phyloP scores from a whole-genome alignment of 2,888 invertebrate genomes.

The Rhingia campestris region DNA sequence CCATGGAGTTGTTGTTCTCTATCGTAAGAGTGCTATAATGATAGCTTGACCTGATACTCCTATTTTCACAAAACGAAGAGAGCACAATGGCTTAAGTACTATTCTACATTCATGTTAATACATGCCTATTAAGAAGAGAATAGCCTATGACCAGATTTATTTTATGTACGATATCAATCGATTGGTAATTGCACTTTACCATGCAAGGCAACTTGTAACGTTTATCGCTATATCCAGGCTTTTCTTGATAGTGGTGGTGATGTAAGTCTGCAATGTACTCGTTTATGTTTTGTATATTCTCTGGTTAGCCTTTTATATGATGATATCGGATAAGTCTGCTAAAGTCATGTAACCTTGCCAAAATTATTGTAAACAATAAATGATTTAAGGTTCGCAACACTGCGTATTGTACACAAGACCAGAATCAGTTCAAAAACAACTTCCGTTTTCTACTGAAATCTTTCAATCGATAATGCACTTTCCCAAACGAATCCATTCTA shows the following conservation, averaged over 20 bases:
- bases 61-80: neutral
- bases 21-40: neutral
- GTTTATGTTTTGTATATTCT: too few relatives aligned
- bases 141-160: conserved; percentile 10
- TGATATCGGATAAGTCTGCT: too few relatives aligned
- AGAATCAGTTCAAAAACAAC: conserved; percentile 2
- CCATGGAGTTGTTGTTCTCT: neutral
- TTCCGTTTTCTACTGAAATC: neutral
- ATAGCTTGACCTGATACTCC: conserved; percentile 2
- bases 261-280: too few relatives aligned
- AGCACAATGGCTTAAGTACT: neutral
- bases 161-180: conserved; percentile 10
- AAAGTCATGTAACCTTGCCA: neutral
- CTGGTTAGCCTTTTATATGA: too few relatives aligned
- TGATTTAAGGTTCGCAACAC: neutral
- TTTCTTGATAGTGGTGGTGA: too few relatives aligned
- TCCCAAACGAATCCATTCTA: neutral
- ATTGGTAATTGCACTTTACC: conserved; percentile 9
- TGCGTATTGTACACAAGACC: neutral
- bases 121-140: conserved; percentile 21
- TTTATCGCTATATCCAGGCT: neutral
- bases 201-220: neutral
- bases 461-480: conserved; percentile 8
- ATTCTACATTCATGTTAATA: conserved; percentile 4
- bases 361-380: neutral